Evolutionary conservation across 2,797 vertebrate species (phyloP), one percentile per base, ranked within the genome.

Genomic region (Emydoidea blandingii): DNA sequence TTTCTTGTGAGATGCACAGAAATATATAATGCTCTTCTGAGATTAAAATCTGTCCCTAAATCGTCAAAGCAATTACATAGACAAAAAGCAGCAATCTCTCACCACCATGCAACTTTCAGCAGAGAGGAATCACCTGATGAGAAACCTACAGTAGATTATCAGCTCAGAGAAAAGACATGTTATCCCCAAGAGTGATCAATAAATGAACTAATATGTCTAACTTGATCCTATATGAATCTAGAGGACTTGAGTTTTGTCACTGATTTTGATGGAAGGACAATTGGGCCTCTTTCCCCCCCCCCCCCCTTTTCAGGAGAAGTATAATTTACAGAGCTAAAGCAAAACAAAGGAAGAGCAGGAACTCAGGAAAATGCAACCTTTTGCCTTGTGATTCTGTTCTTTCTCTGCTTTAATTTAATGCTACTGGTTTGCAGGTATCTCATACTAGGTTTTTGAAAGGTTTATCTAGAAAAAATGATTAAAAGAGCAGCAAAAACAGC

Each of bases 1-100:
- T 34, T 80, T 23, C 79, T 86, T 81, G 83, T 21, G 37, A 83
- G 89, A 56, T 93, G 84, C 93, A 21, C 86, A 1, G 18, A 62
- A 89, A 92, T 88, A 47, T 59, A 47, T 6, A 93, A 57, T 1
- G 3, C 76, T 88, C 87, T 80, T 44, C 85, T 8, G 87, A 94
- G 94, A 96, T 95, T 85, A 91, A 96, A 96, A 97, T 97, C 94
- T 79, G n/a, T 37, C 65, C 56, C 59, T 92, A 83, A 95, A 94
- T 92, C 95, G 91, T 83, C 95, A 5, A 72, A 93, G 92, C 90
- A 96, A 97, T 97, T 89, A 85, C 49, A 12, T 0, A 50, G 95
- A 95, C 68, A 88, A 94, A 95, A 91, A 91, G 81, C 87, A 93
- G 88, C 86, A 18, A 89, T 87, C 91, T 94, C 88, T 53, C 93